These are phyloP conservation scores for Morpho deidamia DNA, from an alignment of 2,888 invertebrate genomes.

Conservation along the genomic window DNA sequence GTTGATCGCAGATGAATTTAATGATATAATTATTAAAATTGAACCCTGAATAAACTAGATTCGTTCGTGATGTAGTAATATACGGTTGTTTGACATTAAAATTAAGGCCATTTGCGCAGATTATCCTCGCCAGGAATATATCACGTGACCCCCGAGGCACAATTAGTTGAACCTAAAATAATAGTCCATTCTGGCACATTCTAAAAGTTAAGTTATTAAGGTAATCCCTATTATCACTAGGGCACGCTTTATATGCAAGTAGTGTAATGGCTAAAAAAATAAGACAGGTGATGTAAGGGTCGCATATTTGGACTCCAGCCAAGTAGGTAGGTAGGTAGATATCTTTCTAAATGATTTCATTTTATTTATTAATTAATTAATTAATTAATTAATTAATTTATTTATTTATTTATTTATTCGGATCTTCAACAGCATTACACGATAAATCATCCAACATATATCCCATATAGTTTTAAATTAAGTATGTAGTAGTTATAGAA, in stretches of 20 bases:
- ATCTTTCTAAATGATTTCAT: too few species aligned
- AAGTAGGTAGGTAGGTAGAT: too few species aligned
- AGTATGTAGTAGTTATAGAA: too few species aligned
- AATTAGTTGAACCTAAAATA: neutral
- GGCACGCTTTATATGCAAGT: neutral
- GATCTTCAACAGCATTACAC: too few species aligned
- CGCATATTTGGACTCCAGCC: too few species aligned
- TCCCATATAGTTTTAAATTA: too few species aligned
- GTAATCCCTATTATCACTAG: too few species aligned
- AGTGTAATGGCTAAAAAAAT: neutral
- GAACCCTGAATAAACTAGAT: slow-evolving; percentile 17
- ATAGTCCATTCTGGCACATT: neutral
- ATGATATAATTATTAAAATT: slow-evolving; percentile 30
- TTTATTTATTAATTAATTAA: too few species aligned
- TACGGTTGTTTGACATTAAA: slow-evolving; percentile 31
- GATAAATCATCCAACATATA: too few species aligned
- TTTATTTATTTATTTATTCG: too few species aligned
- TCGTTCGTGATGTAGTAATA: slow-evolving; percentile 24
- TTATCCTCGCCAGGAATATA: neutral
- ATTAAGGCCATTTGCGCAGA: slow-evolving; percentile 14
- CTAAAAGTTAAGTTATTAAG: neutral
- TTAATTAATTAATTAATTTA: too few species aligned
- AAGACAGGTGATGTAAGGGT: too few species aligned
- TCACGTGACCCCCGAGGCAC: neutral
- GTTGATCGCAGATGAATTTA: neutral